Evolutionary conservation across 1,140 invertebrate species (phyloP), one percentile per base, ranked within the genome.

Genomic region (Euglossa dilemma): DNA sequence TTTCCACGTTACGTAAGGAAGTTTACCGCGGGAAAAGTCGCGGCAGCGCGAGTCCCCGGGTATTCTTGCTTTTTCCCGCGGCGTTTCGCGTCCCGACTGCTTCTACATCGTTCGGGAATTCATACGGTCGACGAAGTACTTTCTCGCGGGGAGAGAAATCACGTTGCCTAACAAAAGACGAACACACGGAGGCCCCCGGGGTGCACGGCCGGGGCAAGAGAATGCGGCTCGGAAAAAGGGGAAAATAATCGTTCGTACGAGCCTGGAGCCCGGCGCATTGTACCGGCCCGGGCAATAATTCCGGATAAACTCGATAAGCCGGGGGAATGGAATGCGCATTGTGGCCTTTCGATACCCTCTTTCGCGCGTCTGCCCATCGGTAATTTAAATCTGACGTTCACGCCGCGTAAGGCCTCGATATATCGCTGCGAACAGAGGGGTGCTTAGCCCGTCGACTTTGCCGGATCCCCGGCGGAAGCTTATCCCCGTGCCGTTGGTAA

Each of bases 281-380:
- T 71, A 23, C 20, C 3, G n/a, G 8, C 47, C 36, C 36, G 36
- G 8, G 50, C 12, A 54, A 83, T 83, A 70, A 83, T 83, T 83
- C 77, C 36, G 56, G 45, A n/a, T 63, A 43, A 78, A 63, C 66
- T 64, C 36, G 54, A 43, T 71, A 83, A 78, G 73, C 81, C 54
- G 25, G 6, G 4, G n/a, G 28, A 79, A 79, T 50, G 59, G 67
- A 84, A 73, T 57, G 61, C 69, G 70, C 47, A 45, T 84, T 84
- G 80, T 84, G 70, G 77, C 63, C 59, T 84, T 69, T 69, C 83
- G 61, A 84, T 84, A 67, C 28, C 20, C 47, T 20, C 77, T 47
- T 45, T 23, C 28, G 47, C 28, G n/a, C 11, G 28, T 67, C 20
- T 36, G 0, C 45, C 18, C 77, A 18, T 69, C 61, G 63, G 74